Conservation (phyloP, 2,113 vertebrate genomes). For the Vulpes ferrilata region DNA sequence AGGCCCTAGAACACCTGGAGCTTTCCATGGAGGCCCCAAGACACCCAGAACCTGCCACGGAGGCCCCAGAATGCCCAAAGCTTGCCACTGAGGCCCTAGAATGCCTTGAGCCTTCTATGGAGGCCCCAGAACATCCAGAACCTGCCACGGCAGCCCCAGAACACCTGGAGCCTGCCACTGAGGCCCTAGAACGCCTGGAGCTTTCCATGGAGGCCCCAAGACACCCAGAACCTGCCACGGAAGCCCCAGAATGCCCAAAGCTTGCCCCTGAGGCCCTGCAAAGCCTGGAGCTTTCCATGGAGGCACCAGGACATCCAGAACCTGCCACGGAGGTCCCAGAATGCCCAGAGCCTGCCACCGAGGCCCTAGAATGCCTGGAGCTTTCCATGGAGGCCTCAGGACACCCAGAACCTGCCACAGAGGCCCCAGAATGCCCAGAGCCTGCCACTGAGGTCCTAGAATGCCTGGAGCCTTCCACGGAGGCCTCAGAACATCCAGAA, state of each 20-base stretch:
- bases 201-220: fast-evolving
- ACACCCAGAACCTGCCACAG: too few species aligned
- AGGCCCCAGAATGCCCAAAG: fast-evolving
- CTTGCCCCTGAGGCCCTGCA: too few species aligned
- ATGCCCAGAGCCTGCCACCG: too few species aligned
- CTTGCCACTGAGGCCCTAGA: background rate
- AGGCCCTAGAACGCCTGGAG: background rate
- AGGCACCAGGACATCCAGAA: too few species aligned
- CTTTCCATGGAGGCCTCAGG: too few species aligned
- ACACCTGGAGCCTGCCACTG: background rate
- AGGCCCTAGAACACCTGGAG: background rate
- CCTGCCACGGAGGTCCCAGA: too few species aligned
- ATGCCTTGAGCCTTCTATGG: background rate
- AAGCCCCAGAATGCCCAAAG: too few species aligned
- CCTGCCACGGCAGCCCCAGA: background rate
- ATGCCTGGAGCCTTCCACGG: too few species aligned
- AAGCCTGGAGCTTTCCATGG: too few species aligned
- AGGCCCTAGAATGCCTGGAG: too few species aligned
- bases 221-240: background rate
- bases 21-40: fast-evolving
- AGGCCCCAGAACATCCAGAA: fast-evolving
- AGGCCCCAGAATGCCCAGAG: too few species aligned
- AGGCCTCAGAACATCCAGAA: background rate
- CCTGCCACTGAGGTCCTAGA: too few species aligned
- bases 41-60: fast-evolving